These are phyloP conservation scores for Torymus aiolomorphi DNA, from an alignment of 2,888 invertebrate genomes.

Conservation along the genomic window DNA sequence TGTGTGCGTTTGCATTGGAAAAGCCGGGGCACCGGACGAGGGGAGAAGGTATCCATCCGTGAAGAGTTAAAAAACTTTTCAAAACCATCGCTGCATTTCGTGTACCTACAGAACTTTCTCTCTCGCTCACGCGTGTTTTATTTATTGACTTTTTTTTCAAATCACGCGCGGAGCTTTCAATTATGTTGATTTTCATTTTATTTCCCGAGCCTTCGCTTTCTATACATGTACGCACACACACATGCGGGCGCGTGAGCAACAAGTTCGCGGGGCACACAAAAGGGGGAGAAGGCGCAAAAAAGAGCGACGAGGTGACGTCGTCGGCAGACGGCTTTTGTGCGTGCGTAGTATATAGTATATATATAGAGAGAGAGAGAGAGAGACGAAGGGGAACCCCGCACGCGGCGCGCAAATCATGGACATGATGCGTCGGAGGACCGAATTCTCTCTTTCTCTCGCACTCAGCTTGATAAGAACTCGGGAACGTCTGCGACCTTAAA, in stretches of 20 bases:
- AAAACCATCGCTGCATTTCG: too few relatives aligned
- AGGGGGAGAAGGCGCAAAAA: constrained; percentile 8
- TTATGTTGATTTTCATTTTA: constrained; percentile 43
- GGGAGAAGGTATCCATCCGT: background rate
- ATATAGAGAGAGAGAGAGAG: too few relatives aligned
- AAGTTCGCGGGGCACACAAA: constrained; percentile 26
- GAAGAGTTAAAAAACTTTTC: constrained; percentile 24
- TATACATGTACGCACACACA: background rate
- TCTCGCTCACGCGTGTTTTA: background rate
- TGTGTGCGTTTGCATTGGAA: constrained; percentile 28
- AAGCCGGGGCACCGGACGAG: background rate
- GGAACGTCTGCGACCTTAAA: constrained; percentile 30
- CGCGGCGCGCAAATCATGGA: constrained; percentile 16
- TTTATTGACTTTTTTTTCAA: constrained; percentile 14
- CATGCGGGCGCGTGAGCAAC: constrained; percentile 14
- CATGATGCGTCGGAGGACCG: constrained; percentile 19
- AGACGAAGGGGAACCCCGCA: background rate
- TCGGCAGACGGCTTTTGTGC: constrained; percentile 5
- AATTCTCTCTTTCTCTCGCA: constrained; percentile 41
- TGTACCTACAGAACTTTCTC: too few relatives aligned
- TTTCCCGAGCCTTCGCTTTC: constrained; percentile 2
- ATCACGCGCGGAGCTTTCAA: constrained; percentile 32
- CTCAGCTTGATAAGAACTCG: constrained; percentile 26
- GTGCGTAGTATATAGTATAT: background rate
- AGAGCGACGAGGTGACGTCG: background rate